Evolutionary conservation across 2,888 invertebrate genomes (phyloP).

Genomic region (Pandemis corylana): DNA sequence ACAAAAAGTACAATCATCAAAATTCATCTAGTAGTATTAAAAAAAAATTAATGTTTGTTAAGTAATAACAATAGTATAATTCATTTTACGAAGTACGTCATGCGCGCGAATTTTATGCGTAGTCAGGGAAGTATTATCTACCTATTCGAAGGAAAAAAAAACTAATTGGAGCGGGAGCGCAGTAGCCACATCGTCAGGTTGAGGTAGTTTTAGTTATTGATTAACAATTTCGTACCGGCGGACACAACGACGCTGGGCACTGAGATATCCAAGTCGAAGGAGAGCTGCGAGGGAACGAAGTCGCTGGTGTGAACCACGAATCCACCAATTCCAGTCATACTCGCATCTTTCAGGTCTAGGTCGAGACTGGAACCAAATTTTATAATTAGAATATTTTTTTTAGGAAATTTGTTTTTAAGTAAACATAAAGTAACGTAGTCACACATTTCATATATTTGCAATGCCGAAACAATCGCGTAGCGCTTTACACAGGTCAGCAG

Average conservation of each 20-base stretch:
- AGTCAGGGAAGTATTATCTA: too few relatives aligned
- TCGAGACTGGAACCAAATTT: constrained; percentile 59
- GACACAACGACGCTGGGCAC: constrained; percentile 59
- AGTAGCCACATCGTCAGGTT: too few relatives aligned
- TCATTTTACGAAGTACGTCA: too few relatives aligned
- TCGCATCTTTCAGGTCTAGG: constrained; percentile 58
- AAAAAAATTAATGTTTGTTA: too few relatives aligned
- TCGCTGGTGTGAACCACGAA: constrained; percentile 65
- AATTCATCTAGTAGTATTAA: too few relatives aligned
- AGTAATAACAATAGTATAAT: too few relatives aligned
- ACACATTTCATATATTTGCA: not conserved
- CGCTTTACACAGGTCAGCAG: not conserved
- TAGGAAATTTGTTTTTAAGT: not conserved
- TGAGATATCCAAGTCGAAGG: constrained; percentile 68
- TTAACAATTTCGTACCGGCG: constrained; percentile 58
- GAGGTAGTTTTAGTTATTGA: not conserved
- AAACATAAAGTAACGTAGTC: not conserved
- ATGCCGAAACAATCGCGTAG: constrained; percentile 3
- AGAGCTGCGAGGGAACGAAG: constrained; percentile 55
- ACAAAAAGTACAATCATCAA: too few relatives aligned
- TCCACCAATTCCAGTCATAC: constrained; percentile 61
- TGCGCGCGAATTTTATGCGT: too few relatives aligned
- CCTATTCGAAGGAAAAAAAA: too few relatives aligned
- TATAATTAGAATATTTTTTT: not conserved
- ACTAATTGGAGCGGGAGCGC: too few relatives aligned